Conservation (phyloP, 1,140 invertebrate species). For the Venturia canescens region DNA sequence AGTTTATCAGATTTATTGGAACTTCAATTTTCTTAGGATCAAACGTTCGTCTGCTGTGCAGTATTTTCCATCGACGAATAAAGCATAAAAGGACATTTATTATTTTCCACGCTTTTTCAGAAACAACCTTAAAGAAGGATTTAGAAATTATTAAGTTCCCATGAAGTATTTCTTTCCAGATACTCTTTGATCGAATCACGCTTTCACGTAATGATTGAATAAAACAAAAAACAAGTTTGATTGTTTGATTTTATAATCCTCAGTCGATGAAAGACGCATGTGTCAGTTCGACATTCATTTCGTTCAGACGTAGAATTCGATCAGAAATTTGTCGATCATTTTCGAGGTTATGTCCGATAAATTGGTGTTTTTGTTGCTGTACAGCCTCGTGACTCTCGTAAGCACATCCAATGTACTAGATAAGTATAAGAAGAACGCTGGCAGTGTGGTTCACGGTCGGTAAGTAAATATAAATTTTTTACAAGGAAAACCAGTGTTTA, state of each 20-base stretch:
- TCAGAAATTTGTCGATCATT: constrained; percentile 16
- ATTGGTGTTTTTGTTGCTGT: constrained; percentile 51
- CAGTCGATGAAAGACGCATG: background rate
- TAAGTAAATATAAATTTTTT: constrained; percentile 54
- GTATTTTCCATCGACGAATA: too few relatives aligned
- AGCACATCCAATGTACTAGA: constrained; percentile 48
- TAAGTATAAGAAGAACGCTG: constrained; percentile 47
- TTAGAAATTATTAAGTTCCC: too few relatives aligned
- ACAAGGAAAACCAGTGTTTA: background rate
- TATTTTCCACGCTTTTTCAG: too few relatives aligned
- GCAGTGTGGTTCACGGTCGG: constrained; percentile 64
- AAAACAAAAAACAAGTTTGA: background rate
- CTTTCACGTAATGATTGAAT: background rate
- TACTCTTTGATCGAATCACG: too few relatives aligned
- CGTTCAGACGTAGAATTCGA: background rate
- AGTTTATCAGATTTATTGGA: too few relatives aligned
- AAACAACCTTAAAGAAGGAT: too few relatives aligned
- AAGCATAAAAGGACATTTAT: too few relatives aligned
- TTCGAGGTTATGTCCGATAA: constrained; percentile 54
- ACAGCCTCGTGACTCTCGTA: constrained; percentile 34
- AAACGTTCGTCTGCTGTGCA: too few relatives aligned
- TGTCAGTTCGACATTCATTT: constrained; percentile 8
- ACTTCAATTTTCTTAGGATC: too few relatives aligned
- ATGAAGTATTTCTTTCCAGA: too few relatives aligned
- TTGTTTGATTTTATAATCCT: background rate